Base-by-base conservation (phyloP, 2,113 vertebrate genomes). In the Phalacrocorax pelagicus region DNA sequence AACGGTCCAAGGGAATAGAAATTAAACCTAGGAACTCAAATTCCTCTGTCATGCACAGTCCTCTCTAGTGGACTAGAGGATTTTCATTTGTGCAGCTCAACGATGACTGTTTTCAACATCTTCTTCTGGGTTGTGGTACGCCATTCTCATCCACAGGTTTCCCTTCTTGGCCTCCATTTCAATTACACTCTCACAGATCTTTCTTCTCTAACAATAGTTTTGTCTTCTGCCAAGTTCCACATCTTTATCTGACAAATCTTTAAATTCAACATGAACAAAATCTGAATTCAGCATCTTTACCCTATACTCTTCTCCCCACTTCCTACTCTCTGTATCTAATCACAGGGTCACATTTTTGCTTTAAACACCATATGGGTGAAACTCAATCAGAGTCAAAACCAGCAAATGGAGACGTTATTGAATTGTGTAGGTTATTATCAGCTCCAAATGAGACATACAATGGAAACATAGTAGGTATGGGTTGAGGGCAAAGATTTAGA, bases 111-210 rank as follows among this genome's bases (percentile, higher is more conserved):
- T 81, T 89, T 32, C 72, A 91, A 36, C 38, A 86, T 16, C 34
- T 12, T 65, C 3, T 67, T 55, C 71, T 40, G 23, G 24, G n/a
- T 73, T 88, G 71, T 30, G 18, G 32, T 27, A 54, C 42, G 51
- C 24, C 26, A 54, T 61, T 32, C 42, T 88, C 42, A 66, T 17
- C 26, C 40, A 78, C 18, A 32, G 38, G 12, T 38, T 47, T 88
- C 16, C 61, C 42, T 62, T 42, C 59, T 66, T 61, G 51, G 30
- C 30, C 10, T 26, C 18, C 18, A 69, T 72, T 81, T 85, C 40
- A 73, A 17, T n/a, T 32, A 47, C 0, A 0, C 2, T 65, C 4
- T 54, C n/a, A 38, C 11, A 42, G 9, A 47, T 57, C 73, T 58
- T 90, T 83, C 21, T 83, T 62, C 58, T 77, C 42, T 62, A 67